These are phyloP conservation scores for Lasaia peninsularis DNA, from an alignment of 1,140 invertebrate genomes.

Conservation along the genomic window DNA sequence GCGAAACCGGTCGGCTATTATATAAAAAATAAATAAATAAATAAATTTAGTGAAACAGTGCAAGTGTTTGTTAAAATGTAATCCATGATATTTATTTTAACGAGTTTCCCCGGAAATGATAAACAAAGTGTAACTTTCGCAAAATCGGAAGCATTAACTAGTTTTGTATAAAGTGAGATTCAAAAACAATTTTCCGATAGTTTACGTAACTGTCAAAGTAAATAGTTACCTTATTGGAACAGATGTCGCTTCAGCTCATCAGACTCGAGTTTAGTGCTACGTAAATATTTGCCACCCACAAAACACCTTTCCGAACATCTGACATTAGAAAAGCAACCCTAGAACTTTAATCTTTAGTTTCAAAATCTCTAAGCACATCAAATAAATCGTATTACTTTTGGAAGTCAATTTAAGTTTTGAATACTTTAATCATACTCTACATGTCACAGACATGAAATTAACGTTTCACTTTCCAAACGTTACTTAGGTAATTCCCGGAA, in stretches of 20 bases:
- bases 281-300: constrained; percentile 2
- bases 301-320: not conserved
- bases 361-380: constrained; percentile 6
- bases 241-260: constrained; percentile 12
- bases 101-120: too few relatives aligned
- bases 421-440: constrained; percentile 8
- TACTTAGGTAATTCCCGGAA: not conserved
- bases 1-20: too few relatives aligned
- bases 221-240: constrained; percentile 12
- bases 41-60: too few relatives aligned
- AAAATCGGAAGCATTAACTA: not conserved
- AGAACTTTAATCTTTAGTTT: not conserved
- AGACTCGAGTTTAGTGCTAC: constrained; percentile 3
- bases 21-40: too few relatives aligned
- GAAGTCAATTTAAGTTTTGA: constrained; percentile 8
- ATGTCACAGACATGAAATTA: constrained; percentile 2
- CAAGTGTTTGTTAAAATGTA: too few relatives aligned
- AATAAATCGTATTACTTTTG: constrained; percentile 3
- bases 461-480: not conserved
- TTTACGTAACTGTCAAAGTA: constrained; percentile 11
- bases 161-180: not conserved
- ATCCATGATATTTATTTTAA: too few relatives aligned
- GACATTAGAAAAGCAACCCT: not conserved
- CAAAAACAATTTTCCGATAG: not conserved
- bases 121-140: not conserved